Evolutionary conservation across 2,113 vertebrate species (phyloP), one percentile per base, ranked within the genome.

Genomic region (Sialia sialis): DNA sequence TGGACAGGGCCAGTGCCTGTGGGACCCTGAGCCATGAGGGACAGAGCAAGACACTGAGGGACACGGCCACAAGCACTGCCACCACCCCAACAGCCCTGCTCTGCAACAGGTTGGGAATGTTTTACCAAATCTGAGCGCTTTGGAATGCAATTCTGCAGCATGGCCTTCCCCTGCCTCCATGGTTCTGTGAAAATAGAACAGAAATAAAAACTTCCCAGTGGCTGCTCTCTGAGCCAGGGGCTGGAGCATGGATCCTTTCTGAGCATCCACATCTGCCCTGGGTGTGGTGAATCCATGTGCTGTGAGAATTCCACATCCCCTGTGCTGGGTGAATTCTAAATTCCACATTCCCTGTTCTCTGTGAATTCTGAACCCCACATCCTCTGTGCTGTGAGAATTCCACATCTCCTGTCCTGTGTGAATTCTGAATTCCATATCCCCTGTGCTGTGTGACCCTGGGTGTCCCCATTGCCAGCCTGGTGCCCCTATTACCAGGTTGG

Each of bases 211-310:
- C 39, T 39, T 51, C 55, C 29, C 29, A 29, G 1, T 51, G 49
- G 49, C 49, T 51, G 49, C 49, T 51, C 49, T 51, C 49, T 26
- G 26, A 51, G 25, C 25, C 49, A 51, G 78, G 41, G 52, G 23
- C 6, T 13, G 63, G 55, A 16, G 30, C 16, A 5, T 7, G 66
- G 41, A 4, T 49, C 13, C 58, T 22, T 70, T 19, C 52, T 1
- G 2, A 67, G 2, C 26, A 32, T 6, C 62, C 38, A 0, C 21
- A 2, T 8, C 13, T n/a, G 25, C 25, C 16, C 48, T 27, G 49
- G 23, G 15, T 51, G 49, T 51, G 49, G 49, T 51, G 49, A 51
- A 51, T 51, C 58, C 29, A n/a, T 19, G 44, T 11, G 0, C 44
- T 13, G 6, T 5, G 25, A 23, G 52, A 17, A 6, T 19, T 19